phyloP scores from a whole-genome alignment of 2,888 invertebrate genomes.

The Poecilus cupreus region DNA sequence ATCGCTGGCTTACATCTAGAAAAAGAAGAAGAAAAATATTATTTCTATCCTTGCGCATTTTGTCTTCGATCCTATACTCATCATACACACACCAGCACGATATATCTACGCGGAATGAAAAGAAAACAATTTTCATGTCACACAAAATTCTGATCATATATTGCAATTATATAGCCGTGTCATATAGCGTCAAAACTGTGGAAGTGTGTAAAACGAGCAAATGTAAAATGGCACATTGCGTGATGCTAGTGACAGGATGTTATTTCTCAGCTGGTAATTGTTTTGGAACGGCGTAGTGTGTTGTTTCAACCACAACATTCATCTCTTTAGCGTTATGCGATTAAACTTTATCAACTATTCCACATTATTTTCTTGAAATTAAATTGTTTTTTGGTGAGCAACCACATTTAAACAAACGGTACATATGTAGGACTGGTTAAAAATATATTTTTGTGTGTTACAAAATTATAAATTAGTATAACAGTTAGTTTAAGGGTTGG shows the following conservation, averaged over 20 bases:
- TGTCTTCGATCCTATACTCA: too few relatives aligned
- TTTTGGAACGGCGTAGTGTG: constrained; percentile 39
- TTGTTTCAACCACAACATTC: constrained; percentile 36
- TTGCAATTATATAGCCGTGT: not conserved
- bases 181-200: not conserved
- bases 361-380: not conserved
- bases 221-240: constrained; percentile 42
- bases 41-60: not conserved
- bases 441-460: too few relatives aligned
- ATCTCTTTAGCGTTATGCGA: constrained; percentile 24
- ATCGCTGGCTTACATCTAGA: constrained; percentile 47
- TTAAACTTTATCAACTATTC: constrained; percentile 28
- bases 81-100: too few relatives aligned
- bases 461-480: too few relatives aligned
- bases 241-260: constrained; percentile 10
- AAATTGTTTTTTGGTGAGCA: constrained; percentile 6
- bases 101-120: too few relatives aligned
- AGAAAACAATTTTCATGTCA: too few relatives aligned
- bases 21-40: not conserved
- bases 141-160: too few relatives aligned
- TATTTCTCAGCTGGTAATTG: constrained; percentile 44
- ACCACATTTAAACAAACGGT: constrained; percentile 2
- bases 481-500: too few relatives aligned
- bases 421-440: too few relatives aligned
- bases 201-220: not conserved